Conservation (phyloP, 1,140 invertebrate species). For the Eumaeus atala region DNA sequence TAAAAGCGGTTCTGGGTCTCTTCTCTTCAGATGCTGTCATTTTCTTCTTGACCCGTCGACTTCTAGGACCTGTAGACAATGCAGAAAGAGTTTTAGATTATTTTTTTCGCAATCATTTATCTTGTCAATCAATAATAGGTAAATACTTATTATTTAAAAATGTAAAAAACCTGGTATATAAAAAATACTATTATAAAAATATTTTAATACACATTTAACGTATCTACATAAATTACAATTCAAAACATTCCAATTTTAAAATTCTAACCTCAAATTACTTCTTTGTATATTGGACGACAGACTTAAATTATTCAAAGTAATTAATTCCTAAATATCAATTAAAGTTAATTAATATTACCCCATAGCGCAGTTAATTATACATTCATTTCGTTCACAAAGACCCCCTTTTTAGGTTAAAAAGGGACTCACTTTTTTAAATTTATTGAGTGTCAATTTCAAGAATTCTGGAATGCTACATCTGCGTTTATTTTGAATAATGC, state of each 20-base stretch:
- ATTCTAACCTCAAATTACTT: no score
- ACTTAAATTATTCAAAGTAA: slow-evolving; percentile 4
- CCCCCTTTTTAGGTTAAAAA: slow-evolving; percentile 1
- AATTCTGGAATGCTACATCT: slow-evolving; percentile 8
- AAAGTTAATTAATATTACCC: slow-evolving; percentile 9
- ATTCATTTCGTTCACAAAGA: slow-evolving; percentile 1
- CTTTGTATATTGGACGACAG: slow-evolving; percentile 7
- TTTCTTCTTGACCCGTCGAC: slow-evolving; percentile 82
- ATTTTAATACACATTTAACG: no score
- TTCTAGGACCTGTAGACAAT: slow-evolving; percentile 86
- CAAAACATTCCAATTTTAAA: no score
- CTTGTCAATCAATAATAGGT: no score
- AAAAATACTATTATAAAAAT: no score
- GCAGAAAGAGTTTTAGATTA: slow-evolving; percentile 1
- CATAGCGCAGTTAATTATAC: slow-evolving; percentile 5
- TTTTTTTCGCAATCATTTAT: neutral
- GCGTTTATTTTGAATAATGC: neutral
- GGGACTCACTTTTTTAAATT: slow-evolving; percentile 7
- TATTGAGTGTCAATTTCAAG: slow-evolving; percentile 3
- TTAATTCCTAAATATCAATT: slow-evolving; percentile 10
- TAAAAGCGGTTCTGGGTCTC: slow-evolving; percentile 97
- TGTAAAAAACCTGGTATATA: no score
- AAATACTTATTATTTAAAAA: no score
- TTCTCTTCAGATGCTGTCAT: slow-evolving; percentile 88
- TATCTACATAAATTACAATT: no score